Percentiles rank a stretch among this genome's conserved stretches.
Evolutionary conservation across 1,140 invertebrate species (phyloP).

Genomic region (Lasioglossum baleicum): DNA sequence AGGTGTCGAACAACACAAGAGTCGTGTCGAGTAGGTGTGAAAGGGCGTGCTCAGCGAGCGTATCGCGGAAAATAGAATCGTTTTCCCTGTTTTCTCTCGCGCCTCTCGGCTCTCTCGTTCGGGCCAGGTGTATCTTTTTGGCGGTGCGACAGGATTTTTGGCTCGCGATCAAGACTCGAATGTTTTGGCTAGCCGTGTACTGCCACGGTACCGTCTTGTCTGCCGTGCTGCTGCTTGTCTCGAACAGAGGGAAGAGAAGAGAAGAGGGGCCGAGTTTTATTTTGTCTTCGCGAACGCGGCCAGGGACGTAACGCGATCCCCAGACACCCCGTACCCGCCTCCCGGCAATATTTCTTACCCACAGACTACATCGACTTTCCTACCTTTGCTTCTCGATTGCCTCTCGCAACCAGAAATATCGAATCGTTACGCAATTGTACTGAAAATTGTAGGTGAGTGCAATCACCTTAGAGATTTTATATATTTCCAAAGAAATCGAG

Average conservation of each 20-base stretch:
- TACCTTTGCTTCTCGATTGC: not conserved
- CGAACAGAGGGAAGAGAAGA: conserved; percentile 13
- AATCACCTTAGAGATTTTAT: no score
- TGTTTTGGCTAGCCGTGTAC: conserved; percentile 69
- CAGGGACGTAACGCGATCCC: conserved; percentile 17
- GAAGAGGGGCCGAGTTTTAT: conserved; percentile 32
- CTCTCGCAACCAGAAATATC: not conserved
- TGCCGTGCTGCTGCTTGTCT: conserved; percentile 51
- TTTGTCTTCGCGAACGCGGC: conserved; percentile 39
- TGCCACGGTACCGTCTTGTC: conserved; percentile 66
- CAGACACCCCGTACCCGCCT: not conserved
- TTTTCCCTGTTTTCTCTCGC: conserved; percentile 15
- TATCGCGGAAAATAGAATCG: conserved; percentile 34
- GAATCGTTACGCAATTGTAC: not conserved
- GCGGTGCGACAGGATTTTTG: conserved; percentile 69
- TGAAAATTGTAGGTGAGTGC: no score
- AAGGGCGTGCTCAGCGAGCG: not conserved
- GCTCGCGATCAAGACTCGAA: conserved; percentile 67
- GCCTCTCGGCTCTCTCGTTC: not conserved
- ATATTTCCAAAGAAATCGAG: no score
- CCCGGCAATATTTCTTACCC: not conserved
- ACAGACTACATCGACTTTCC: not conserved
- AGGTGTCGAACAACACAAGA: no score
- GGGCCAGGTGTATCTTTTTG: conserved; percentile 72
- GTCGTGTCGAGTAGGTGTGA: not conserved